These are phyloP conservation scores for Apodemus speciosus DNA, from an alignment of 2,113 vertebrate genomes.

Conservation along the genomic window DNA sequence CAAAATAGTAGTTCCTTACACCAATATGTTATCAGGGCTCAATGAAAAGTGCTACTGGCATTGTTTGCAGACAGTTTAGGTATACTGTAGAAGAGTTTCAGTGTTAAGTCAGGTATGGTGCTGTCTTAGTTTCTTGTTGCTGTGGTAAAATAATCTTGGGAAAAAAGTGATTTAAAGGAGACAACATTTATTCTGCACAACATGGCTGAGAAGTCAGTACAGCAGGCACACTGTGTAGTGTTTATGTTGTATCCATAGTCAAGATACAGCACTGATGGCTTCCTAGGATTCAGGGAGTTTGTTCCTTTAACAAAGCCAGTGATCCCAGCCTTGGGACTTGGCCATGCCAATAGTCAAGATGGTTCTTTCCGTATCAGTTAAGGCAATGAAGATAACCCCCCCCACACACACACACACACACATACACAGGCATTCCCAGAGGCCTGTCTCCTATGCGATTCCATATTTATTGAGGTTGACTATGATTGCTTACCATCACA, in stretches of 20 bases:
- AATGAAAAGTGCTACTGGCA: background rate
- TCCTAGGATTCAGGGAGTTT: background rate
- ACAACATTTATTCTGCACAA: background rate
- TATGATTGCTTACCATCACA: background rate
- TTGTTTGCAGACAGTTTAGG: background rate
- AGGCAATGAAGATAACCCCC: background rate
- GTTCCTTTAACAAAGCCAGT: background rate
- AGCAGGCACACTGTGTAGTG: rapidly evolving
- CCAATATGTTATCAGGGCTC: rapidly evolving
- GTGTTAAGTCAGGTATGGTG: background rate
- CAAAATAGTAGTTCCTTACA: background rate
- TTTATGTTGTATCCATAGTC: background rate
- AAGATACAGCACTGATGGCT: too few relatives aligned
- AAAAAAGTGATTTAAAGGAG: too few relatives aligned
- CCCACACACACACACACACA: too few relatives aligned
- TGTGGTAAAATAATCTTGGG: background rate
- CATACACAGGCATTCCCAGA: background rate
- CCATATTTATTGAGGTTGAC: background rate
- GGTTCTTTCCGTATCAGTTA: background rate
- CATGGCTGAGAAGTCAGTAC: background rate
- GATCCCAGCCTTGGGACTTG: background rate
- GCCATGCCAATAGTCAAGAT: background rate
- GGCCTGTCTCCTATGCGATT: background rate
- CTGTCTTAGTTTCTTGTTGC: background rate
- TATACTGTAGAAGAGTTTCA: background rate